These are phyloP conservation scores for Otis tarda DNA, from an alignment of 2,113 vertebrate genomes.

Conservation along the genomic window DNA sequence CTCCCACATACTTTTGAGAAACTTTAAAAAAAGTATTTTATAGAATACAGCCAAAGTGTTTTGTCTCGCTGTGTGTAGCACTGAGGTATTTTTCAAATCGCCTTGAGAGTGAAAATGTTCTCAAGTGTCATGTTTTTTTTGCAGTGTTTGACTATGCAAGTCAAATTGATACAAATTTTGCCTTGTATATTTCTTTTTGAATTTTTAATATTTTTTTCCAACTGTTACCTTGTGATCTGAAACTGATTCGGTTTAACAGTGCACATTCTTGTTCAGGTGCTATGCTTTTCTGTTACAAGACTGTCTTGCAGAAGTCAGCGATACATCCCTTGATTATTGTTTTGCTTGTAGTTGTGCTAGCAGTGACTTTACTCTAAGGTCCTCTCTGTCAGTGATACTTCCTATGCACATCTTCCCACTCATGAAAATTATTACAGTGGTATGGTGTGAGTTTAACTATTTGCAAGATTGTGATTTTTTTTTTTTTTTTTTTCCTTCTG, in stretches of 20 bases:
- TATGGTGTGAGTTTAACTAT: neutral
- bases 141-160: neutral
- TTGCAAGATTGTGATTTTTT: neutral
- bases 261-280: neutral
- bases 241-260: neutral
- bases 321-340: neutral
- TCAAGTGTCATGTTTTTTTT: neutral
- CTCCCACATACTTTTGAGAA: neutral
- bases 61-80: neutral
- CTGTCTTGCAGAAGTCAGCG: neutral
- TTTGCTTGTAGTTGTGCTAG: neutral
- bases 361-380: neutral
- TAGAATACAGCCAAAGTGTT: neutral
- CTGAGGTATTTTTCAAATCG: slow-evolving; percentile 21
- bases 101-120: neutral
- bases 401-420: neutral
- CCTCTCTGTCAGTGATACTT: neutral
- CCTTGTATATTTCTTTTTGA: neutral
- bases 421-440: neutral
- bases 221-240: neutral
- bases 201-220: neutral
- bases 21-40: neutral
- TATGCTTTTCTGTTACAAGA: neutral
- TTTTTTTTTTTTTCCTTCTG: no score
- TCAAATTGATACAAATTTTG: neutral